These are phyloP conservation scores for Liasis olivaceus DNA, from an alignment of 2,797 vertebrate species.

Conservation along the genomic window DNA sequence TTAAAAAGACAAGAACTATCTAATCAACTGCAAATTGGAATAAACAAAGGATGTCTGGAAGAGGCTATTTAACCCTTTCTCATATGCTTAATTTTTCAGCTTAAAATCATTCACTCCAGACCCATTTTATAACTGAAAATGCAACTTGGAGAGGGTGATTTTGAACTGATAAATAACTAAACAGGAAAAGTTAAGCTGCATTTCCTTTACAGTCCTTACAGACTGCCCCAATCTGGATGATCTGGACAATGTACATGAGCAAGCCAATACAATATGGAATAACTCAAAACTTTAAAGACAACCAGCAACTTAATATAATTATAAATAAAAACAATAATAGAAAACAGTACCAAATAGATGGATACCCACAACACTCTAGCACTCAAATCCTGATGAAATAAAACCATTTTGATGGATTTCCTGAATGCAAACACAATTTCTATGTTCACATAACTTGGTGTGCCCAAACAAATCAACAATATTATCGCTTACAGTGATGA, in stretches of 20 bases:
- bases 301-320: neutral
- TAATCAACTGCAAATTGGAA: neutral
- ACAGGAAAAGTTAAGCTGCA: neutral
- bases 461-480: too few species aligned
- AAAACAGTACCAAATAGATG: neutral
- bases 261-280: neutral
- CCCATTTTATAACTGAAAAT: too few species aligned
- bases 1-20: neutral
- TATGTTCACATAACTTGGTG: neutral
- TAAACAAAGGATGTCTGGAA: neutral
- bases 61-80: neutral
- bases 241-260: neutral
- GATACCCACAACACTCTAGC: neutral
- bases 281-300: neutral
- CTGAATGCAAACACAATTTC: neutral
- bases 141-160: neutral
- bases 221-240: neutral
- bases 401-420: neutral
- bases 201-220: neutral
- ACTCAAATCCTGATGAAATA: neutral
- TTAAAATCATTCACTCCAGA: neutral
- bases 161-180: neutral
- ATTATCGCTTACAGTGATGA: too few species aligned
- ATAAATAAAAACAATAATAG: neutral
- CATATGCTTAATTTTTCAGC: neutral